Evolutionary conservation across 92 coral and sea anemone genomes (phyloP).

Genomic region (Desmophyllum pertusum): DNA sequence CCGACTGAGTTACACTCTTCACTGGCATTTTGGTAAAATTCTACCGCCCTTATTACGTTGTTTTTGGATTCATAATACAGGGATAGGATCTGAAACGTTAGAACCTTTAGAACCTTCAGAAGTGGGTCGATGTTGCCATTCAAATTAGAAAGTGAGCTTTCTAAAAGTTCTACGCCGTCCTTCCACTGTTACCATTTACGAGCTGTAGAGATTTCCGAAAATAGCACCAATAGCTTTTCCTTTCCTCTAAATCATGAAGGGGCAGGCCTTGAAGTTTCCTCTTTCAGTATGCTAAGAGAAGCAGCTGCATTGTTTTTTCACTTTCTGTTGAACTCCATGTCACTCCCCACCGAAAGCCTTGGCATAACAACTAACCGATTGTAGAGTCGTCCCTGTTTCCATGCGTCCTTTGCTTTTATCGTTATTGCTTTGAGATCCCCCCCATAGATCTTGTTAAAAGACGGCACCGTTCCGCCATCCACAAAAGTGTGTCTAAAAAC

Average conservation of each 20-base stretch:
- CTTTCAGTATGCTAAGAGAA: not conserved
- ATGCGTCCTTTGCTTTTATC: not conserved
- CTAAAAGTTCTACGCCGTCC: not conserved
- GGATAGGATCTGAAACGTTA: not conserved
- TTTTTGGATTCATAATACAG: not conserved
- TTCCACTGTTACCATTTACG: not conserved
- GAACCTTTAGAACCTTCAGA: not conserved
- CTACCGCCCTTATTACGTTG: not conserved
- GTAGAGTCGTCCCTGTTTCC: not conserved
- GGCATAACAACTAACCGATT: not conserved
- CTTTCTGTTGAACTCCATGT: slow-evolving; percentile 4
- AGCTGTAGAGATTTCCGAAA: too few relatives aligned
- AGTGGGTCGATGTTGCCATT: not conserved
- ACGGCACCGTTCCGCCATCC: not conserved
- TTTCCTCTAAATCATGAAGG: not conserved
- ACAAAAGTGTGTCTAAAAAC: slow-evolving; percentile 9
- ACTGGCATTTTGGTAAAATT: not conserved
- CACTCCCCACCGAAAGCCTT: slow-evolving; percentile 11
- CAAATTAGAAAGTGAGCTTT: not conserved
- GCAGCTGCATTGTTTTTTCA: not conserved
- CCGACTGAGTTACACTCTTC: not conserved
- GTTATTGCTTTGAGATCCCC: not conserved
- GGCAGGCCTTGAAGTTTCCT: not conserved
- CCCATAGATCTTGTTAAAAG: slow-evolving; percentile 13
- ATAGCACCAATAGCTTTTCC: not conserved